A percentile compares a stretch with the other conserved stretches of the same genome.
phyloP scores from a whole-genome alignment of 2,888 invertebrate genomes.

The Chymomyza amoena region DNA sequence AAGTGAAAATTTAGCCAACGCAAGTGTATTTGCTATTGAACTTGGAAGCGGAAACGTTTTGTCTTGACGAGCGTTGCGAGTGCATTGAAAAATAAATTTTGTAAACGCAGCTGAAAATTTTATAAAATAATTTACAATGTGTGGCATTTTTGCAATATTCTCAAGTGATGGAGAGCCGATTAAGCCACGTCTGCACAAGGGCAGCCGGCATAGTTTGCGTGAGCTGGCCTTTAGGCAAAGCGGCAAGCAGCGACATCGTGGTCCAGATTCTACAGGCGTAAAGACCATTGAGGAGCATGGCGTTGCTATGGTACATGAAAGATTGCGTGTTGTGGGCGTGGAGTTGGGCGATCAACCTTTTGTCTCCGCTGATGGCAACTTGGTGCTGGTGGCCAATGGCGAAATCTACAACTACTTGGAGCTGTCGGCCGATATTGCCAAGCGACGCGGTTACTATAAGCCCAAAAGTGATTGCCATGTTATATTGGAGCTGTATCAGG shows the following conservation, averaged over 20 bases:
- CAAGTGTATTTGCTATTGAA: conserved; percentile 27
- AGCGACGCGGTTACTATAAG: conserved; percentile 66
- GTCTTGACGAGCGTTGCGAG: not conserved
- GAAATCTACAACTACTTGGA: conserved; percentile 78
- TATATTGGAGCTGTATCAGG: conserved; percentile 76
- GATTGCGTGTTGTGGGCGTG: conserved; percentile 75
- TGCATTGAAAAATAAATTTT: not conserved
- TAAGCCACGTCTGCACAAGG: conserved; percentile 52
- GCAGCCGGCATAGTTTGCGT: conserved; percentile 62
- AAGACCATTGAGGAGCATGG: conserved; percentile 68
- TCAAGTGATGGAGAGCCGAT: conserved; percentile 71
- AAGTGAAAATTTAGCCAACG: not conserved
- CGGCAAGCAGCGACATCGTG: conserved; percentile 76
- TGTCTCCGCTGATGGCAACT: conserved; percentile 64
- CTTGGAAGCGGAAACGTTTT: not conserved
- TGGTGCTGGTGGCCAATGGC: conserved; percentile 77
- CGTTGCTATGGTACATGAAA: conserved; percentile 76
- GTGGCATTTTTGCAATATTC: conserved; percentile 78
- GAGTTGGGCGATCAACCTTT: conserved; percentile 76
- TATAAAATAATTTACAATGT: conserved; percentile 59
- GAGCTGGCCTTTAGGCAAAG: conserved; percentile 77
- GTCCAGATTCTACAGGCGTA: conserved; percentile 77
- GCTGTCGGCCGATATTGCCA: conserved; percentile 71
- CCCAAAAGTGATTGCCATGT: conserved; percentile 78
- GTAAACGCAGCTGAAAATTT: not conserved